phyloP scores from a whole-genome alignment of 2,113 vertebrate species.

The Butastur rufipennis region DNA sequence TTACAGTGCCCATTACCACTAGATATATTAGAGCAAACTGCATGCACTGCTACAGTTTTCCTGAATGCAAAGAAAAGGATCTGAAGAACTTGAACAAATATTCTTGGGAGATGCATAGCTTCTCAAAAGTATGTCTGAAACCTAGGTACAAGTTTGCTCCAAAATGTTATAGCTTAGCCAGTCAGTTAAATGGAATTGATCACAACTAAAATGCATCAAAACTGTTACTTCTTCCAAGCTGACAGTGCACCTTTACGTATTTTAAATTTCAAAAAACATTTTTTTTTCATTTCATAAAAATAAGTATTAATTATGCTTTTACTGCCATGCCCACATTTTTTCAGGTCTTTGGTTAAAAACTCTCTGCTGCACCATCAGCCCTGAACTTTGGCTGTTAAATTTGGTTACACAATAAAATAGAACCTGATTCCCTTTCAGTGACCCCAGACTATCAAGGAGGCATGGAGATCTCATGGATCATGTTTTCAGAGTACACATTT shows the following conservation, averaged over 20 bases:
- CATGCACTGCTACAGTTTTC: fast-evolving
- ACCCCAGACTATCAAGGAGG: neutral
- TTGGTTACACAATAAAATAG: neutral
- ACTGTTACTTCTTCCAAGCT: neutral
- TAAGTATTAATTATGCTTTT: neutral
- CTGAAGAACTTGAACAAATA: neutral
- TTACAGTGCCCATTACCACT: neutral
- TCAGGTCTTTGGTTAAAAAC: neutral
- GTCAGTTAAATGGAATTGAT: neutral
- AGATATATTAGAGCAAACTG: neutral
- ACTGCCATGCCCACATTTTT: neutral
- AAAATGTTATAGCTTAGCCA: neutral
- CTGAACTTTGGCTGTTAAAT: neutral
- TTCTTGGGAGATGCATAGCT: neutral
- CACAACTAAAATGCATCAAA: neutral
- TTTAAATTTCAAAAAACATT: neutral
- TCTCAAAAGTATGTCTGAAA: neutral
- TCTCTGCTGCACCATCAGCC: neutral
- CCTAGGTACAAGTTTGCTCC: neutral
- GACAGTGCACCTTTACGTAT: neutral
- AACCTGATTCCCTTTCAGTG: neutral
- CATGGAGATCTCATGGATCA: neutral
- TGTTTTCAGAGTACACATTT: neutral
- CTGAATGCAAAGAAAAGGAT: neutral
- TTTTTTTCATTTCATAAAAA: neutral